Percentiles rank a stretch among this genome's conserved stretches.
Evolutionary conservation across 2,113 vertebrate species (phyloP).

Genomic region (Rhynchopsitta pachyrhyncha): DNA sequence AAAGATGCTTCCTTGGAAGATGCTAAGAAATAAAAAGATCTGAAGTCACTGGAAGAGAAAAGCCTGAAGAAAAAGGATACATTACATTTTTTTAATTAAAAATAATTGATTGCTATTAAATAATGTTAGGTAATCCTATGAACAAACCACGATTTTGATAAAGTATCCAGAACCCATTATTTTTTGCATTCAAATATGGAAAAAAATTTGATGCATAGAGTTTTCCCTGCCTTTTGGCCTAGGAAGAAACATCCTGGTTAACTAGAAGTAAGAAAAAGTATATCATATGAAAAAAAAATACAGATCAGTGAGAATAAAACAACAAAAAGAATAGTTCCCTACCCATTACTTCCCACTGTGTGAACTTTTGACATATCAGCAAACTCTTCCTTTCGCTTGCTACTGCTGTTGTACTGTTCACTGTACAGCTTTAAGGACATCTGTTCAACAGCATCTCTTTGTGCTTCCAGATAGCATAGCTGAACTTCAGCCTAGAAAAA

Average conservation of each 20-base stretch:
- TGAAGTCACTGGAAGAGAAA: not conserved
- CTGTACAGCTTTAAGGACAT: conserved; percentile 90
- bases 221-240: not conserved
- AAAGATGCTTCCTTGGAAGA: not conserved
- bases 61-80: not conserved
- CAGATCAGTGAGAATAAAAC: conserved; percentile 75
- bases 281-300: conserved; percentile 38
- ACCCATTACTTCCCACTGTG: conserved; percentile 84
- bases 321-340: conserved; percentile 74
- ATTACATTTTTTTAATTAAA: not conserved
- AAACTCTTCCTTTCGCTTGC: conserved; percentile 82
- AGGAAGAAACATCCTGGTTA: conserved; percentile 34
- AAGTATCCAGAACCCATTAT: not conserved
- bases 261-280: conserved; percentile 22
- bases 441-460: conserved; percentile 90
- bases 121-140: not conserved
- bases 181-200: not conserved
- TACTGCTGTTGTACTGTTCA: conserved; percentile 80
- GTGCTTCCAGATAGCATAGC: conserved; percentile 83
- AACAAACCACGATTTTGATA: not conserved
- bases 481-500: conserved; percentile 82
- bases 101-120: not conserved
- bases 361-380: conserved; percentile 85
- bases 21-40: not conserved
- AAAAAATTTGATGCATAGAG: not conserved